Conservation (phyloP, 2,113 vertebrate genomes). For the Dromaius novaehollandiae region DNA sequence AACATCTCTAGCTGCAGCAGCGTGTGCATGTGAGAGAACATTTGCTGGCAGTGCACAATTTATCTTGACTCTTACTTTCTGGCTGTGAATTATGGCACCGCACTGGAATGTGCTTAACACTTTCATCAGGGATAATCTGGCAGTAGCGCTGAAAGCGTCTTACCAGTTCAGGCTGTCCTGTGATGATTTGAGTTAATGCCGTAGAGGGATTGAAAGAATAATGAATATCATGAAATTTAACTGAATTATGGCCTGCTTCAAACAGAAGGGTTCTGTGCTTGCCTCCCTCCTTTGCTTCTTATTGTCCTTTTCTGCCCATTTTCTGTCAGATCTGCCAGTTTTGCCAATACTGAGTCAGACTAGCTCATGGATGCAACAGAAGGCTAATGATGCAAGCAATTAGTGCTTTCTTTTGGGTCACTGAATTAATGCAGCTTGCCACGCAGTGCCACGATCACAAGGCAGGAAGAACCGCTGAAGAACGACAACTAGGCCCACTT, state of each 20-base stretch:
- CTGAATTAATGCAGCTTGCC: not conserved
- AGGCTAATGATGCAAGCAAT: not conserved
- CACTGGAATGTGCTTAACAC: not conserved
- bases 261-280: not conserved
- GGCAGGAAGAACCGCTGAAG: not conserved
- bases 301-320: not conserved
- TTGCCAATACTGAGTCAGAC: not conserved
- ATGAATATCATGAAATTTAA: not conserved
- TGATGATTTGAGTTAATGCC: not conserved
- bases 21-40: not conserved
- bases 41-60: not conserved
- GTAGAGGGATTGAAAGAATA: not conserved
- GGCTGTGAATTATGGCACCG: not conserved
- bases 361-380: not conserved
- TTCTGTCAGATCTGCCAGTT: not conserved
- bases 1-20: not conserved
- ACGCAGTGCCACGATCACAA: not conserved
- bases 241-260: not conserved
- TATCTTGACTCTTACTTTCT: not conserved
- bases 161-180: not conserved
- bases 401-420: not conserved
- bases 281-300: not conserved
- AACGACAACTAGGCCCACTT: not conserved
- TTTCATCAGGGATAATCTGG: fast-evolving
- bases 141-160: not conserved